phyloP scores from a whole-genome alignment of 2,888 invertebrate genomes.

The Achlya flavicornis region DNA sequence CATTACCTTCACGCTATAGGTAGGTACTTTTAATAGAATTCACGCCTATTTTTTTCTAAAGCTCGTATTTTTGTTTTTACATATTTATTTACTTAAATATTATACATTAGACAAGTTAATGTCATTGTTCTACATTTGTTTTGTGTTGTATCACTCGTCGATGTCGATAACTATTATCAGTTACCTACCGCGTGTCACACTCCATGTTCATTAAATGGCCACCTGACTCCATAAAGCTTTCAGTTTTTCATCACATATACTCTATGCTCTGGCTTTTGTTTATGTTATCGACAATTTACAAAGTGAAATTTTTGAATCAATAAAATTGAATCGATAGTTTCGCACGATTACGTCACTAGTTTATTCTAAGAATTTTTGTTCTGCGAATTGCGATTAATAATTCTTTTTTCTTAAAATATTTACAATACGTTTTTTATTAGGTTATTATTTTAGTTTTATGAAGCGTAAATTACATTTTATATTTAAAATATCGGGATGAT shows the following conservation, averaged over 20 bases:
- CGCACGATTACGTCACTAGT: not conserved
- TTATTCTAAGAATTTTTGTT: not conserved
- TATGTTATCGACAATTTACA: not conserved
- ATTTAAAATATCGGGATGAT: not conserved
- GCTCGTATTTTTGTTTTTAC: too few species aligned
- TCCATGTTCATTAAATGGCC: too few species aligned
- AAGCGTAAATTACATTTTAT: not conserved
- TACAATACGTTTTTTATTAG: too few species aligned
- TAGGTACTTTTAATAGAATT: too few species aligned
- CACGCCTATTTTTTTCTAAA: too few species aligned
- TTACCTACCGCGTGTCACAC: too few species aligned
- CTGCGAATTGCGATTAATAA: not conserved
- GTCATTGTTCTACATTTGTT: not conserved
- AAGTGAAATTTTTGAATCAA: not conserved
- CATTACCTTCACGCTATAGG: too few species aligned
- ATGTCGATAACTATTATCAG: not conserved
- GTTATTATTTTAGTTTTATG: not conserved
- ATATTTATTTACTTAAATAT: too few species aligned
- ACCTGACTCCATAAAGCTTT: not conserved
- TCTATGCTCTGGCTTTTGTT: not conserved
- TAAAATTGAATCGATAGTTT: constrained; percentile 2
- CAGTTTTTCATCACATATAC: not conserved
- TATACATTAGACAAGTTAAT: not conserved
- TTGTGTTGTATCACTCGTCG: not conserved
- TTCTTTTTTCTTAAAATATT: not conserved